Base-by-base conservation (phyloP, 37 sponge, comb jelly and placozoan genomes). In the Dysidea cf. avara region DNA sequence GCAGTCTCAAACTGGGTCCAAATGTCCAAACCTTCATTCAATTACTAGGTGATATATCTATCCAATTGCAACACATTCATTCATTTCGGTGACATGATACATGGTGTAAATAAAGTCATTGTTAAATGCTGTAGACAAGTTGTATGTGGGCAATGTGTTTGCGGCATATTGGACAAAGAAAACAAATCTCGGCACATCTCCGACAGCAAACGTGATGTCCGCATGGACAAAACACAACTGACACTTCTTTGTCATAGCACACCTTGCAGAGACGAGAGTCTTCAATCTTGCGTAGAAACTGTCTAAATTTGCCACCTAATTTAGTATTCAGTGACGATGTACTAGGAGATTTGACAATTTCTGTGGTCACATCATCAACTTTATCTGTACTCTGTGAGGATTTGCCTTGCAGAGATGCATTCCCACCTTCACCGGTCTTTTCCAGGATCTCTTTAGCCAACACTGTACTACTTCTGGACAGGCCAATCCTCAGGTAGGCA, bases 191-290 rank as follows among this genome's bases (percentile, higher is more conserved):
- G 17, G 94, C 91, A 71, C 94, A 93, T 52, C 54, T 13, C 18
- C 60, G 35, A 30, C 94, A 93, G 34, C 86, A 64, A 35, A 93
- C 79, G 40, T 81, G 69, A 64, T 93, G 94, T 0, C 91, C 91
- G 78, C 94, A 93, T 1, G 94, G 94, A 66, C 90, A 90, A 80
- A 93, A 93, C 6, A 90, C 92, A 39, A 77, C 79, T 17, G 81
- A 71, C 12, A 90, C 76, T 0, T 66, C 69, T 7, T 77, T 72
- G 57, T 85, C 87, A 83, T 90, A 86, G 87, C 94, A 93, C 40
- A 93, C 83, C 12, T 74, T 75, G 58, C 93, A 92, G 26, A 77
- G 52, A 34, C 68, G 54, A 37, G 81, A 73, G 37, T 90, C 91
- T 24, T 81, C 75, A 29, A 90, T 90, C 65, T 84, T 90, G 36